These are phyloP conservation scores for Criorhina ranunculi DNA, from an alignment of 2,888 invertebrate genomes.

Conservation along the genomic window DNA sequence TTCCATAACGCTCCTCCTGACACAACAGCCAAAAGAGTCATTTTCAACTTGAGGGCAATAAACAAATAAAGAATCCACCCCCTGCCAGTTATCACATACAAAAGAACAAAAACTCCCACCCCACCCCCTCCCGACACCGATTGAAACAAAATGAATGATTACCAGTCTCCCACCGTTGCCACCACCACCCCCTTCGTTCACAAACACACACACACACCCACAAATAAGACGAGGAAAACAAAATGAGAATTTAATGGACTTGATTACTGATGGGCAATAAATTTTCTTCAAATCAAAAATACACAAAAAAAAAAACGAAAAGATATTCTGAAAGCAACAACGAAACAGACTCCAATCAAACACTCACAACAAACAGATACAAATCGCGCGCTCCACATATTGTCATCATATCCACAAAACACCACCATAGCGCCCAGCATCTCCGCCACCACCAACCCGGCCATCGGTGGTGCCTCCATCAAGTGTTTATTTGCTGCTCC, in stretches of 20 bases:
- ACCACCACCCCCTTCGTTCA: constrained; percentile 29
- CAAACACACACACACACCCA: constrained; percentile 30
- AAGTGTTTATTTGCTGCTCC: constrained; percentile 73
- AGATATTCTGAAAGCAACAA: constrained; percentile 38
- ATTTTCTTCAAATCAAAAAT: constrained; percentile 76
- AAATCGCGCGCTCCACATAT: constrained; percentile 75
- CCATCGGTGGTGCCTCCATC: constrained; percentile 60
- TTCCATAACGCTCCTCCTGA: background rate
- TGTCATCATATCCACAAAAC: constrained; percentile 74
- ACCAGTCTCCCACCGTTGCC: constrained; percentile 48
- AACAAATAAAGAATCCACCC: constrained; percentile 69
- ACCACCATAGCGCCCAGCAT: constrained; percentile 40
- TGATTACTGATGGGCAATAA: constrained; percentile 79
- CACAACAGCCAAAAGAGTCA: constrained; percentile 7
- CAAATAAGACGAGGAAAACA: constrained; percentile 51
- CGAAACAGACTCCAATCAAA: constrained; percentile 74
- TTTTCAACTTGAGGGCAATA: constrained; percentile 57
- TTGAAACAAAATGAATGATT: constrained; percentile 75
- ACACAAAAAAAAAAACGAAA: constrained; percentile 44
- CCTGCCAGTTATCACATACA: constrained; percentile 49
- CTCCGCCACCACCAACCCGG: constrained; percentile 9
- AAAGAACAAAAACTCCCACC: constrained; percentile 2
- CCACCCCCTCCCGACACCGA: constrained; percentile 21
- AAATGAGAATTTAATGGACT: constrained; percentile 79
- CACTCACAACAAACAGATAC: constrained; percentile 77